Evolutionary conservation across 2,797 vertebrate species (phyloP).

Genomic region (Crenichthys baileyi): DNA sequence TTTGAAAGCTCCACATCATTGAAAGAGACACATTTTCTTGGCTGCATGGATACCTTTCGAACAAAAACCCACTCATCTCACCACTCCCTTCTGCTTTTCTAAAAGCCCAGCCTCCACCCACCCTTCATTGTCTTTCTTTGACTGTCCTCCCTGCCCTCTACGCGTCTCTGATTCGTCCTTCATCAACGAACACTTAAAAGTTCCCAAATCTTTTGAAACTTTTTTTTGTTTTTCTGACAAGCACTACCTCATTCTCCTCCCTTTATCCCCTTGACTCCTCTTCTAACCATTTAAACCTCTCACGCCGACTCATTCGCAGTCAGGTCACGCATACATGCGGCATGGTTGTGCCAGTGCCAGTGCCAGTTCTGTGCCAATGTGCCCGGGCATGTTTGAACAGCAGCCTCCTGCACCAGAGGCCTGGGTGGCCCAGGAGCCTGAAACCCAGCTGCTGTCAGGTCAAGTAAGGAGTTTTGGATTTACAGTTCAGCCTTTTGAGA

Average conservation of each 20-base stretch:
- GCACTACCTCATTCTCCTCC: conserved; percentile 59
- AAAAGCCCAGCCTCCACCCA: conserved; percentile 61
- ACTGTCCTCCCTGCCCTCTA: conserved; percentile 53
- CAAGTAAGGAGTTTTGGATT: conserved; percentile 65
- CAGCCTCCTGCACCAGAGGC: conserved; percentile 52
- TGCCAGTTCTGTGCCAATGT: conserved; percentile 82
- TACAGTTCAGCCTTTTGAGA: conserved; percentile 45
- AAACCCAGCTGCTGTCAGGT: conserved; percentile 54
- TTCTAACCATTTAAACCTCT: conserved; percentile 68
- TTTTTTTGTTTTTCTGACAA: conserved; percentile 49
- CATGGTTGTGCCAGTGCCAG: conserved; percentile 83
- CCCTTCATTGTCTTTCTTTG: conserved; percentile 65
- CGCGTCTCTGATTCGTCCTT: conserved; percentile 68
- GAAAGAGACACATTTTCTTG: conserved; percentile 57
- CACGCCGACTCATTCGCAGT: conserved; percentile 76
- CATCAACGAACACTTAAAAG: conserved; percentile 58
- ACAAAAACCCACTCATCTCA: conserved; percentile 63
- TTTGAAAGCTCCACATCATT: conserved; percentile 37
- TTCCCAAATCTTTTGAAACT: conserved; percentile 65
- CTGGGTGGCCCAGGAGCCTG: conserved; percentile 31
- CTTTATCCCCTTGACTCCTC: conserved; percentile 64
- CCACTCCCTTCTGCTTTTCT: conserved; percentile 58
- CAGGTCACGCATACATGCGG: conserved; percentile 83
- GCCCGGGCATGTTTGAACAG: conserved; percentile 70
- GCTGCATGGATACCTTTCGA: conserved; percentile 66